A percentile compares a stretch with the other conserved stretches of the same genome.
These are phyloP conservation scores for Pristionchus japonicus DNA, from an alignment of 2,888 invertebrate genomes.

Conservation along the genomic window DNA sequence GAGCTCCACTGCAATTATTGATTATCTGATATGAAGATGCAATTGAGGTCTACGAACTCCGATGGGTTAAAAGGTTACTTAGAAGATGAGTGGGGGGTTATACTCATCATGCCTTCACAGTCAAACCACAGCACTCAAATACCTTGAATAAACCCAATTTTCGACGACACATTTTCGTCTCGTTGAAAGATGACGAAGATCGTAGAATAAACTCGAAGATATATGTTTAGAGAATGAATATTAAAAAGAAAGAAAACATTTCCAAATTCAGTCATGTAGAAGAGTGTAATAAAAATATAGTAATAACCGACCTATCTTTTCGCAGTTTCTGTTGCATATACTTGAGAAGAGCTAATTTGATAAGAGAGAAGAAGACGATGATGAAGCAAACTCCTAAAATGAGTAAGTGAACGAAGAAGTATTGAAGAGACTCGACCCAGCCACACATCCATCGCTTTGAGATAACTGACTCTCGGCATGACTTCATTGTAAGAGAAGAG, in stretches of 20 bases:
- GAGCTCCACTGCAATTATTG: not conserved
- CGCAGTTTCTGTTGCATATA: constrained; percentile 71
- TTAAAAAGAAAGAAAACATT: too few relatives aligned
- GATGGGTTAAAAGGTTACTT: not conserved
- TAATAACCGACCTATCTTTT: constrained; percentile 63
- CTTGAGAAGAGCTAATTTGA: constrained; percentile 73
- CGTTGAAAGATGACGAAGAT: constrained; percentile 43
- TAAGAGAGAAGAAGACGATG: constrained; percentile 74
- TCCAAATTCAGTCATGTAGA: too few relatives aligned
- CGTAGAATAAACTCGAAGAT: not conserved
- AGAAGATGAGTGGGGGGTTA: not conserved
- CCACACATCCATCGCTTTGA: constrained; percentile 70
- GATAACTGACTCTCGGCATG: constrained; percentile 74
- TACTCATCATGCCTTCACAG: not conserved
- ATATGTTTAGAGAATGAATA: not conserved
- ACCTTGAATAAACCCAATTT: constrained; percentile 39
- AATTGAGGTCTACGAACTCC: not conserved
- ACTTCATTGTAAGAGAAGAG: constrained; percentile 75
- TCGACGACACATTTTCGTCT: constrained; percentile 38
- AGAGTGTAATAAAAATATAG: too few relatives aligned
- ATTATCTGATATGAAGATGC: not conserved
- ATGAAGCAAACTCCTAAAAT: constrained; percentile 72
- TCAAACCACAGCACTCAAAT: not conserved
- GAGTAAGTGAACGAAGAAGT: not conserved
- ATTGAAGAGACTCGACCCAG: constrained; percentile 48